Conservation (phyloP, 2,113 vertebrate species). For the Pangasianodon gigas region DNA sequence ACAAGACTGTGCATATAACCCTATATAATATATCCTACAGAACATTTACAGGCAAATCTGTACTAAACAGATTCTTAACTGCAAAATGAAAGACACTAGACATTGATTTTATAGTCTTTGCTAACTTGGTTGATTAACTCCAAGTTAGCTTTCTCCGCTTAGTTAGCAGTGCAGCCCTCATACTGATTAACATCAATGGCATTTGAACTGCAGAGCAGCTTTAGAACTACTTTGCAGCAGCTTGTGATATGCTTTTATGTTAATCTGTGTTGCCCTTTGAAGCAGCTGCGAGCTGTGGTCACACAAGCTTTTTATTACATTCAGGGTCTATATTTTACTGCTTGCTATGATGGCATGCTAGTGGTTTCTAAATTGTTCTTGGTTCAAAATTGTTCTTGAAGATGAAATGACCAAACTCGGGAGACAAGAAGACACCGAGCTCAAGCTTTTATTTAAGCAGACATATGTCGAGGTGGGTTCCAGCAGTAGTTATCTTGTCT, state of each 20-base stretch:
- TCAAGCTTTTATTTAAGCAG: background rate
- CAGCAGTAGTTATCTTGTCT: background rate
- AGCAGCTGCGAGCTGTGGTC: background rate
- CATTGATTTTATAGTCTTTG: background rate
- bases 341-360: background rate
- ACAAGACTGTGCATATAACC: background rate
- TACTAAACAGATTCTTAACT: background rate
- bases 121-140: background rate
- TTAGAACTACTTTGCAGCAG: background rate
- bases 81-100: background rate
- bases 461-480: background rate
- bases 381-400: background rate
- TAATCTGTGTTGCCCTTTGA: background rate
- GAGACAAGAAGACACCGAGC: background rate
- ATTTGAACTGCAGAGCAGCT: background rate
- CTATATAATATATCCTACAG: background rate
- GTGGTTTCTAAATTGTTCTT: background rate
- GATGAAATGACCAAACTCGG: background rate
- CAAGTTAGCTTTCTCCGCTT: background rate
- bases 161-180: background rate
- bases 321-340: background rate
- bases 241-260: background rate
- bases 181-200: background rate
- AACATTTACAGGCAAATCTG: background rate
- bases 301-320: conserved; percentile 1